A percentile compares a stretch with the other conserved stretches of the same genome.
Conservation (phyloP, 1,140 invertebrate species). For the Musca vetustissima region DNA sequence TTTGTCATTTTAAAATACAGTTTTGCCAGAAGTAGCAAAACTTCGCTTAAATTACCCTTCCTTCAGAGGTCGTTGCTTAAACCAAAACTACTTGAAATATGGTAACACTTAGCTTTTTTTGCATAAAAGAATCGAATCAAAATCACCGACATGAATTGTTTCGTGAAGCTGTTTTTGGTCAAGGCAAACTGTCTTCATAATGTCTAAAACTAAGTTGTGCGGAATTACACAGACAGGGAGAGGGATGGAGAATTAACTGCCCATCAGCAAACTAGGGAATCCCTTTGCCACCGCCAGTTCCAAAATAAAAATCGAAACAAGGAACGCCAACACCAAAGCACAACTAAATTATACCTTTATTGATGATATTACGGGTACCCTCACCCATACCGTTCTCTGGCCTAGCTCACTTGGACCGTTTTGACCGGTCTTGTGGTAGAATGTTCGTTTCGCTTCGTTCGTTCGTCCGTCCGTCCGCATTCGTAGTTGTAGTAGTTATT, state of each 20-base stretch:
- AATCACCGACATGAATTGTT: too few relatives aligned
- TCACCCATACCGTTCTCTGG: not conserved
- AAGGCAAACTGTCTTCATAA: conserved; percentile 9
- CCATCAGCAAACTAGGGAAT: conserved; percentile 50
- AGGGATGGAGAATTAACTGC: not conserved
- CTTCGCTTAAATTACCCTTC: not conserved
- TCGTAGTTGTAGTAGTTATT: too few relatives aligned
- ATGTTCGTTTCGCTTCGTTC: too few relatives aligned
- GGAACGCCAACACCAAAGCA: not conserved
- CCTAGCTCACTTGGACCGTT: too few relatives aligned
- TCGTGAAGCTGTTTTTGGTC: not conserved
- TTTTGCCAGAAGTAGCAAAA: conserved; percentile 7
- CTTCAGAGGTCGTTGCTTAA: too few relatives aligned
- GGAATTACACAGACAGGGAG: too few relatives aligned
- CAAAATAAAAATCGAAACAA: conserved; percentile 32
- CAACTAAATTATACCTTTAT: conserved; percentile 24
- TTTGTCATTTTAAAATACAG: conserved; percentile 50
- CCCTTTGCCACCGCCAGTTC: conserved; percentile 27
- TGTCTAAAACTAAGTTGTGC: not conserved
- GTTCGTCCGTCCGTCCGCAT: too few relatives aligned
- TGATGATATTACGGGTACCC: conserved; percentile 7
- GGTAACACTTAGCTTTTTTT: conserved; percentile 19
- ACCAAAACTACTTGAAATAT: conserved; percentile 15
- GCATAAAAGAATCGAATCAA: not conserved
- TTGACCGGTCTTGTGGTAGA: too few relatives aligned